A percentile compares a stretch with the other conserved stretches of the same genome.
Evolutionary conservation across 2,113 vertebrate genomes (phyloP).

Genomic region (Ornithorhynchus anatinus): DNA sequence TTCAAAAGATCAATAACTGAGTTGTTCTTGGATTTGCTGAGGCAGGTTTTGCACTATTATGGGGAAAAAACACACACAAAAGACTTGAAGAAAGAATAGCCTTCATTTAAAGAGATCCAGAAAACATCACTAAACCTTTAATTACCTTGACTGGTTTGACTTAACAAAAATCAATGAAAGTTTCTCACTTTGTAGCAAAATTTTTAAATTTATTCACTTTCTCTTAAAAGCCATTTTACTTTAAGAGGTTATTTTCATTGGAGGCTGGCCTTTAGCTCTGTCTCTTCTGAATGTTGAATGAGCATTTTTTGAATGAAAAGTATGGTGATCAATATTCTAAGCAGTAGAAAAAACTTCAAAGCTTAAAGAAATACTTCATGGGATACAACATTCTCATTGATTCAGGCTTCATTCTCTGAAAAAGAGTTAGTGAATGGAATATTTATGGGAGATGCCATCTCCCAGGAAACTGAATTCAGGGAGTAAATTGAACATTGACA

Average conservation of each 20-base stretch:
- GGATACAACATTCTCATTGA: too few relatives aligned
- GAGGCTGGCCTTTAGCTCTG: background rate
- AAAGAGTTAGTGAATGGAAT: too few relatives aligned
- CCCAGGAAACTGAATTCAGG: too few relatives aligned
- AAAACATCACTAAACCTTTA: constrained; percentile 13
- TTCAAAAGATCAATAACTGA: constrained; percentile 18
- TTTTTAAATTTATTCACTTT: too few relatives aligned
- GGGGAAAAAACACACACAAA: background rate
- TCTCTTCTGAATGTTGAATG: background rate
- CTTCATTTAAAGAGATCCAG: background rate
- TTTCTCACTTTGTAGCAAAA: constrained; percentile 4
- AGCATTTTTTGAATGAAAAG: background rate
- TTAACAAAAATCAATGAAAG: constrained; percentile 17
- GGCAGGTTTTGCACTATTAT: constrained; percentile 2
- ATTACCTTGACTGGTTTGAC: constrained; percentile 24
- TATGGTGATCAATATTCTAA: background rate
- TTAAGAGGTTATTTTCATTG: background rate
- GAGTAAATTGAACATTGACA: too few relatives aligned
- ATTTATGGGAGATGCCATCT: too few relatives aligned
- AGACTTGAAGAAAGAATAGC: constrained; percentile 1
- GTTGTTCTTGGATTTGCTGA: background rate
- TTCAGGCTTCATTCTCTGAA: too few relatives aligned
- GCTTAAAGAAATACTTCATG: background rate
- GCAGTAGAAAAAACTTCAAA: background rate
- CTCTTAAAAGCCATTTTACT: background rate